phyloP scores from a whole-genome alignment of 2,113 vertebrate species.

The Xenotilapia flavipinnis region DNA sequence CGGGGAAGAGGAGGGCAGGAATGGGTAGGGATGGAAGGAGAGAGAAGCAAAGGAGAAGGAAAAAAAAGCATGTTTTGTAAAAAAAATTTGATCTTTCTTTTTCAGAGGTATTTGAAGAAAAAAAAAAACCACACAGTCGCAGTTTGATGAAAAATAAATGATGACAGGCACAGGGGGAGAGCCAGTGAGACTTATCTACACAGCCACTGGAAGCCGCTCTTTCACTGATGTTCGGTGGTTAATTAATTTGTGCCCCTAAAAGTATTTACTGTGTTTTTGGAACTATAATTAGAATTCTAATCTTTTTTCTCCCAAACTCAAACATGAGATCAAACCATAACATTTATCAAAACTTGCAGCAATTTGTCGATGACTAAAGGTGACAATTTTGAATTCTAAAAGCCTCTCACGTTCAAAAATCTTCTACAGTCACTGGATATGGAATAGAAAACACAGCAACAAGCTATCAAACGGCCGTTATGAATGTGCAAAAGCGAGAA shows the following conservation, averaged over 20 bases:
- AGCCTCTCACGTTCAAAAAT: not conserved
- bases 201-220: not conserved
- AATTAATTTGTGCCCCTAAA: not conserved
- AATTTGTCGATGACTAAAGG: not conserved
- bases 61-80: conserved; percentile 70
- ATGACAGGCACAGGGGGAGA: not conserved
- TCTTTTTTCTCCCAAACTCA: not conserved
- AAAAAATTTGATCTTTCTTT: not conserved
- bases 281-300: not conserved
- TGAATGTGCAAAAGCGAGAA: not conserved
- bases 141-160: not conserved
- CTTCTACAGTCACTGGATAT: not conserved
- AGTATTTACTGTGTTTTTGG: not conserved
- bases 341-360: not conserved
- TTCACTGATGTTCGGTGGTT: not conserved
- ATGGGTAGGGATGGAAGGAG: not conserved
- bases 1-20: not conserved
- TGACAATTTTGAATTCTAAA: not conserved
- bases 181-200: not conserved
- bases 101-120: conserved; percentile 57
- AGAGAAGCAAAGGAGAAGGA: conserved; percentile 74
- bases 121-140: conserved; percentile 24
- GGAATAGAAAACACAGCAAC: not conserved
- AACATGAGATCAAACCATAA: not conserved
- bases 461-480: not conserved